Conservation (phyloP, 2,888 invertebrate species). For the Diarsia rubi region DNA sequence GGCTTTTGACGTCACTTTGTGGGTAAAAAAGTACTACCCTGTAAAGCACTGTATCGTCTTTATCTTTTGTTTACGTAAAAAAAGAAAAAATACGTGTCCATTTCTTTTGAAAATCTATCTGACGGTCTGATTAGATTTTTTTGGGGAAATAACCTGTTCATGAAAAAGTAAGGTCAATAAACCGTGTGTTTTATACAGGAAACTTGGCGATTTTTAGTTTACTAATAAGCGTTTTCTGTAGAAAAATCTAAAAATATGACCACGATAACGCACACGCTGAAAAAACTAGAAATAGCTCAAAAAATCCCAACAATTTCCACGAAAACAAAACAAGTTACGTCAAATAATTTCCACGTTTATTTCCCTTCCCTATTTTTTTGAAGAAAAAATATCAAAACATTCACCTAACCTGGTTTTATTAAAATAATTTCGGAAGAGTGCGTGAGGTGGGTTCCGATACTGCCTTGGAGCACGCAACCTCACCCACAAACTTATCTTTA, state of each 20-base stretch:
- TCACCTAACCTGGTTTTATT: constrained; percentile 88
- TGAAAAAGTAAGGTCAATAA: neutral
- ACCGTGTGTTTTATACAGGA: neutral
- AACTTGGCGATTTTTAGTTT: neutral
- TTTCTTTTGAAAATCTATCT: too few relatives aligned
- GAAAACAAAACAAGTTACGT: constrained; percentile 47
- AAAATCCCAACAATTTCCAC: constrained; percentile 25
- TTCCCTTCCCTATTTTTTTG: constrained; percentile 69
- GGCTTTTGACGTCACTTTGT: too few relatives aligned
- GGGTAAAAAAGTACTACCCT: too few relatives aligned
- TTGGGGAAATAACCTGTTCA: too few relatives aligned
- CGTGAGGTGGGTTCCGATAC: constrained; percentile 86
- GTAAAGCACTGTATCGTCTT: too few relatives aligned
- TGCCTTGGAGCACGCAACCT: constrained; percentile 83
- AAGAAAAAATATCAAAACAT: constrained; percentile 82
- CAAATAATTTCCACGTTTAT: constrained; percentile 62
- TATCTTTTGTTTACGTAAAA: too few relatives aligned
- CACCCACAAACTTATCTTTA: constrained; percentile 73
- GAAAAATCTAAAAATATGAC: neutral
- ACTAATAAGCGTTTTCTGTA: too few relatives aligned
- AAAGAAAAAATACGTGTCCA: too few relatives aligned
- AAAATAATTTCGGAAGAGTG: constrained; percentile 89
- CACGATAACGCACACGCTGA: neutral
- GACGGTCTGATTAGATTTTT: too few relatives aligned
- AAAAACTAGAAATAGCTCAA: constrained; percentile 23